These are phyloP conservation scores for Chanos chanos DNA, from an alignment of 2,797 vertebrate species.

Conservation along the genomic window DNA sequence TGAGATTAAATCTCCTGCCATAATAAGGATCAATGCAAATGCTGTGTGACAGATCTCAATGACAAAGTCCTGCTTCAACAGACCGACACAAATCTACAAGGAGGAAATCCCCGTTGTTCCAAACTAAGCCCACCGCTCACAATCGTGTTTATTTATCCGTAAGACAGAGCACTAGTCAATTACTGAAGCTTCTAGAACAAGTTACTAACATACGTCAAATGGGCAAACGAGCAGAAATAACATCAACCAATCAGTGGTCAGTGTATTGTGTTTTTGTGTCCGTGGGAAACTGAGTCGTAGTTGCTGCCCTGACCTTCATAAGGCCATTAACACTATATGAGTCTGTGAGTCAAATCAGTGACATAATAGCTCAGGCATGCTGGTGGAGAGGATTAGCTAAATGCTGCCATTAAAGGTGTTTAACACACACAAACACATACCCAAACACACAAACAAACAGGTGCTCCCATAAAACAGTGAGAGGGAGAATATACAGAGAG, in stretches of 20 bases:
- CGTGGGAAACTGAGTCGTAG: not conserved
- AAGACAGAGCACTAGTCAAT: not conserved
- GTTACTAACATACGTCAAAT: no score
- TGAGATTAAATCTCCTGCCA: constrained; percentile 61
- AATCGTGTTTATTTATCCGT: constrained; percentile 1
- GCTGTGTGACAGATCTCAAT: constrained; percentile 62
- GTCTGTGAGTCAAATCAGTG: not conserved
- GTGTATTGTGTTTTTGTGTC: no score
- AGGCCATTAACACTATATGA: not conserved
- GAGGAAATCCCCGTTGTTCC: constrained; percentile 6
- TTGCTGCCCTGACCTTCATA: not conserved
- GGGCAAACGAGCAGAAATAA: no score
- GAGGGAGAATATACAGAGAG: not conserved
- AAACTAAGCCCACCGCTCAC: not conserved
- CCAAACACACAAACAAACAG: not conserved
- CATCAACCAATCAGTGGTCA: no score
- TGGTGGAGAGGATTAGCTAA: constrained; percentile 19
- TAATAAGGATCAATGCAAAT: constrained; percentile 78
- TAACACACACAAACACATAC: not conserved
- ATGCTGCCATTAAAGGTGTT: constrained; percentile 16
- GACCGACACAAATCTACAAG: constrained; percentile 38
- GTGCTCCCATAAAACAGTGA: no score
- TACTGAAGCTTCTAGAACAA: no score
- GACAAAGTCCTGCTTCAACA: constrained; percentile 55
- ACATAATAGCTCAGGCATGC: not conserved